Conservation (phyloP, 2,113 vertebrate genomes). For the Gopherus evgoodei region DNA sequence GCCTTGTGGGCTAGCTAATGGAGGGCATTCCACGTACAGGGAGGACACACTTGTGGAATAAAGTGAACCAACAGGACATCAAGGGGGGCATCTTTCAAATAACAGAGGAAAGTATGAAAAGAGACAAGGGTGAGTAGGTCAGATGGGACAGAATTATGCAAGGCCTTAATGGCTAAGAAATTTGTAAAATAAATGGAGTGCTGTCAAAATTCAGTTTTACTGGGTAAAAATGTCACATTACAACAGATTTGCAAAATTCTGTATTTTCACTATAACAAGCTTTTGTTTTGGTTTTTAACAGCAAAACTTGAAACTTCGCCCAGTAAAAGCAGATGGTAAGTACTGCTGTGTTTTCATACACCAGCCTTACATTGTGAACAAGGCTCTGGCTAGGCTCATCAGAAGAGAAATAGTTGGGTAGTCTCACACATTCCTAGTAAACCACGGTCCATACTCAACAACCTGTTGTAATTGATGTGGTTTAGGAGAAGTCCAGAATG, state of each 20-base stretch:
- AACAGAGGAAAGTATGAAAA: not conserved
- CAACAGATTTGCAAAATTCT: constrained; percentile 23
- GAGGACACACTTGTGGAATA: not conserved
- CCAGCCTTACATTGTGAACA: constrained; percentile 36
- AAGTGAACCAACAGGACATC: not conserved
- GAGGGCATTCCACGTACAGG: too few relatives aligned
- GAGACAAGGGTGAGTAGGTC: not conserved
- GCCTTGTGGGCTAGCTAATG: not conserved
- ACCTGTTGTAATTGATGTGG: not conserved
- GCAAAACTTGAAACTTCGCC: constrained; percentile 36
- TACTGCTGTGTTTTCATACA: constrained; percentile 47
- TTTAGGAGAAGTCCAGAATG: not conserved
- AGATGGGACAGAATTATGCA: not conserved
- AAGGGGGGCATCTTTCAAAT: too few relatives aligned
- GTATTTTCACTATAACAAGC: constrained; percentile 1
- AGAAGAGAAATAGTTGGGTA: constrained; percentile 25
- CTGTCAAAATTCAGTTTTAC: constrained; percentile 8
- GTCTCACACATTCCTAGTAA: constrained; percentile 22
- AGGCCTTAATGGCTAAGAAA: not conserved
- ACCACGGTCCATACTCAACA: constrained; percentile 20
- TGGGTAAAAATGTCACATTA: not conserved
- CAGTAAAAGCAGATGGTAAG: constrained; percentile 58
- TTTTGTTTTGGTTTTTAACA: not conserved
- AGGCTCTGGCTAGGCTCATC: constrained; percentile 41
- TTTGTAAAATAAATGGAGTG: not conserved